phyloP scores from a whole-genome alignment of 2,797 vertebrate genomes.

The Sebastes kiyomatsui region DNA sequence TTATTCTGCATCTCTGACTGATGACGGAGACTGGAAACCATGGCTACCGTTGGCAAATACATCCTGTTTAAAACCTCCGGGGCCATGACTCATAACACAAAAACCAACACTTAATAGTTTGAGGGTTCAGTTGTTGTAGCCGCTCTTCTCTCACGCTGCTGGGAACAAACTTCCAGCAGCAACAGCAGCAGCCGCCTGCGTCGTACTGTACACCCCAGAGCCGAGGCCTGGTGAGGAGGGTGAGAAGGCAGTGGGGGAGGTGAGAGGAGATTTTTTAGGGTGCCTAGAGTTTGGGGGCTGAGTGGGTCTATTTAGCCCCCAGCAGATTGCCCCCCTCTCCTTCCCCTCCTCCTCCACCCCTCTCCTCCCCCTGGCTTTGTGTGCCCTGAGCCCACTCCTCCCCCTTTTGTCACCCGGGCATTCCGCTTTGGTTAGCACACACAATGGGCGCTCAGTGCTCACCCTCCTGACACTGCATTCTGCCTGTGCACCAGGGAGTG shows the following conservation, averaged over 20 bases:
- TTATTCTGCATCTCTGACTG: conserved; percentile 36
- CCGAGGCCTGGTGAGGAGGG: conserved; percentile 26
- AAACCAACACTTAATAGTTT: conserved; percentile 54
- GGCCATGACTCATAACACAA: conserved; percentile 62
- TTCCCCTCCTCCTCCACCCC: conserved; percentile 49
- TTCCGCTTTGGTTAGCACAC: conserved; percentile 99
- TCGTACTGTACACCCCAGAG: conserved; percentile 55
- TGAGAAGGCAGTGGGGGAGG: conserved; percentile 41
- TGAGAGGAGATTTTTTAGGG: conserved; percentile 67
- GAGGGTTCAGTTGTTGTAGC: conserved; percentile 20
- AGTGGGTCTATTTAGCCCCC: conserved; percentile 83
- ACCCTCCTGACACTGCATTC: conserved; percentile 89
- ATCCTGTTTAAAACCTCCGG: conserved; percentile 49
- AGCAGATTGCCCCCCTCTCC: conserved; percentile 76
- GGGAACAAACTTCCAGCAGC: conserved; percentile 18
- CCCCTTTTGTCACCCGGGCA: conserved; percentile 97
- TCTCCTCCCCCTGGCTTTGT: conserved; percentile 92
- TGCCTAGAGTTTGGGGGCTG: conserved; percentile 78
- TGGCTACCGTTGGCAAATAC: conserved; percentile 47
- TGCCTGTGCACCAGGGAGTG: conserved; percentile 82
- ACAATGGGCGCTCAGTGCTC: conserved; percentile 94
- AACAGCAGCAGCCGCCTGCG: too few relatives aligned
- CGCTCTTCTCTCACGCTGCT: conserved; percentile 6
- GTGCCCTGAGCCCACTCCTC: conserved; percentile 88
- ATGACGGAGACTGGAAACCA: conserved; percentile 52